Base-by-base conservation (phyloP, 2,113 vertebrate genomes). In the Sylvicapra grimmia region DNA sequence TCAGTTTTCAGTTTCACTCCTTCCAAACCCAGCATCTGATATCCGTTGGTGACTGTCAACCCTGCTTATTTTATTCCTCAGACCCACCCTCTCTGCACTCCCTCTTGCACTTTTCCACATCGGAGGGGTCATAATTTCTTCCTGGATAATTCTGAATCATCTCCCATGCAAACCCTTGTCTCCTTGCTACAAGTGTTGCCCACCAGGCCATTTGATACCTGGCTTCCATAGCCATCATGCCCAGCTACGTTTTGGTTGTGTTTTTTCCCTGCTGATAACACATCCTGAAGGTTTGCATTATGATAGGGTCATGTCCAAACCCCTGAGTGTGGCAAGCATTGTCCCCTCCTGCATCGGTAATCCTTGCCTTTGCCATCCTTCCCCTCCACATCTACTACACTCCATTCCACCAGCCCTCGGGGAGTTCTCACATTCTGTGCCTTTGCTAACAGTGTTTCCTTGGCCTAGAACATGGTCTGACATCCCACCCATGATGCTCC, bases 301-400 rank as follows among this genome's bases (percentile, higher is more conserved):
- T 8, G 21, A 3, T 11, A 25, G 8, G 11, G 7, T 21, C 13
- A 23, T 15, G 14, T 87, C 72, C 54, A n/a, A 21, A 12, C 9
- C n/a, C 36, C 44, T 33, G 3, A 47, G 7, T 2, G 2, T n/a
- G 79, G 10, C 9, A 0, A 0, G 0, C 4, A 1, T 8, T 4
- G 14, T 13, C 40, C 10, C 23, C 1, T 44, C 53, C 82, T 23
- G 40, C 51, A 1, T 2, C 40, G 3, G 13, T 2, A 25, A 21
- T 44, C 51, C 23, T 23, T 4, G 27, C 11, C 53, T 47, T 23
- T n/a, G 36, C 4, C 1, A n/a, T 23, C 14, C 44, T 19, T 18
- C 25, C 19, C 21, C n/a, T 10, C 4, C 47, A 27, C 5, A 44
- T 2, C 40, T 9, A 9, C 23, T 5, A 8, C 2, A 3, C 68